Base-by-base conservation (phyloP, 2,888 invertebrate species). In the Axea sp. region DNA sequence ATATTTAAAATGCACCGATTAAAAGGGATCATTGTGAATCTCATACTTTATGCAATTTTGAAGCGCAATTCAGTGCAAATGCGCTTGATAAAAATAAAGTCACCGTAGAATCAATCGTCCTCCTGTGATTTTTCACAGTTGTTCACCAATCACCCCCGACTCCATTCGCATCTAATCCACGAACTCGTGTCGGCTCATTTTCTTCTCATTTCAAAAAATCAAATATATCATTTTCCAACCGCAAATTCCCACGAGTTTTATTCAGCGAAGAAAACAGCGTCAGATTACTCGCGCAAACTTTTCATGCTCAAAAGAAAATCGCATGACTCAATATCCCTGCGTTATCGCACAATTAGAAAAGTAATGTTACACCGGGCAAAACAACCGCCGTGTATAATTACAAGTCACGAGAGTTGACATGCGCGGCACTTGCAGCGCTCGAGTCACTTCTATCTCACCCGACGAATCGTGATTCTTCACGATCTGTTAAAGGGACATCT, bases 391-490 rank as follows among this genome's bases (percentile, higher is more conserved):
- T 59, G 11, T 45, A 35, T 14, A 19, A 35, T 59, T 59, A 33
- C 57, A 26, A 45, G 17, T 35, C 12, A 30, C 31, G 9, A 35
- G n/a, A n/a, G n/a, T n/a, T n/a, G n/a, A n/a, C n/a, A n/a, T n/a
- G n/a, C n/a, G n/a, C n/a, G n/a, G n/a, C n/a, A n/a, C n/a, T n/a
- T n/a, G n/a, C n/a, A n/a, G n/a, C n/a, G n/a, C n/a, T n/a, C 43
- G 14, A 28, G 11, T 12, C 12, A 41, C 9, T 41, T 45, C 14
- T 51, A 43, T 64, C 51, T 24, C 35, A 4, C 15, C 12, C 41
- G 33, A 59, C 59, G 45, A 59, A 68, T 59, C 49, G 39, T 43
- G 59, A 59, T 39, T 68, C 67, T 51, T 68, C 57, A 51, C 41
- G 57, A 39, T 51, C 39, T 2, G 26, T 33, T 49, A 8, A 33